These are phyloP conservation scores for Caenorhabditis afra DNA, from an alignment of 2,888 invertebrate genomes.

Conservation along the genomic window DNA sequence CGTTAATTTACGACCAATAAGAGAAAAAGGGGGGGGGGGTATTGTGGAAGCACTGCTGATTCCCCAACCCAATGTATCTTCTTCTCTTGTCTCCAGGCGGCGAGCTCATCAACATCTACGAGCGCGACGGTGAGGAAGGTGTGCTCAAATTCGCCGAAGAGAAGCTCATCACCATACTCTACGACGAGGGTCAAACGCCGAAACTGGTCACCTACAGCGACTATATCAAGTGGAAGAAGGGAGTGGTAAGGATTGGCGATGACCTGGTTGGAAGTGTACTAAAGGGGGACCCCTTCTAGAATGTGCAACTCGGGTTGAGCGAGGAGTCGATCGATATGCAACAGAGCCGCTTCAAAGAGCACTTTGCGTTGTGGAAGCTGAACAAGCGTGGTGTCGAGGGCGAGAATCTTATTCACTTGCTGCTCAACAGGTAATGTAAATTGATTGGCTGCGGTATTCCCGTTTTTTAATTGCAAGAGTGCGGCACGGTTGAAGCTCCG, in stretches of 20 bases:
- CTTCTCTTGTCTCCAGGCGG: constrained; percentile 84
- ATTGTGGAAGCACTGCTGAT: too few relatives aligned
- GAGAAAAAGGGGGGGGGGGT: too few relatives aligned
- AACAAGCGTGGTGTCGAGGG: constrained; percentile 95
- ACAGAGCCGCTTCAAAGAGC: constrained; percentile 86
- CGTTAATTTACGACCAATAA: too few relatives aligned
- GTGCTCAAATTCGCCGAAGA: constrained; percentile 81
- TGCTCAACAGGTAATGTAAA: constrained; percentile 95
- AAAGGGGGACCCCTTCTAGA: too few relatives aligned
- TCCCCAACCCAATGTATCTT: too few relatives aligned
- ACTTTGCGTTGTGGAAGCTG: constrained; percentile 96
- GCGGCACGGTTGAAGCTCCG: too few relatives aligned
- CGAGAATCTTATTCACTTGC: constrained; percentile 93
- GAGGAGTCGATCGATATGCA: constrained; percentile 88
- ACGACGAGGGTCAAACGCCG: constrained; percentile 87
- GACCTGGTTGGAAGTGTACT: too few relatives aligned
- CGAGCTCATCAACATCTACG: constrained; percentile 88
- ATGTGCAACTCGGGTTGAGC: constrained; percentile 84
- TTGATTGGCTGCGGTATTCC: too few relatives aligned
- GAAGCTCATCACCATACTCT: constrained; percentile 77
- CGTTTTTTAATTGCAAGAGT: too few relatives aligned
- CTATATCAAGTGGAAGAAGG: constrained; percentile 88
- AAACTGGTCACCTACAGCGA: constrained; percentile 88
- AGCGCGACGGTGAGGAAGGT: constrained; percentile 85
- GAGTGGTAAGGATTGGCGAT: constrained; percentile 65